These are phyloP conservation scores for Icerya purchasi DNA, from an alignment of 2,888 invertebrate species.

Conservation along the genomic window DNA sequence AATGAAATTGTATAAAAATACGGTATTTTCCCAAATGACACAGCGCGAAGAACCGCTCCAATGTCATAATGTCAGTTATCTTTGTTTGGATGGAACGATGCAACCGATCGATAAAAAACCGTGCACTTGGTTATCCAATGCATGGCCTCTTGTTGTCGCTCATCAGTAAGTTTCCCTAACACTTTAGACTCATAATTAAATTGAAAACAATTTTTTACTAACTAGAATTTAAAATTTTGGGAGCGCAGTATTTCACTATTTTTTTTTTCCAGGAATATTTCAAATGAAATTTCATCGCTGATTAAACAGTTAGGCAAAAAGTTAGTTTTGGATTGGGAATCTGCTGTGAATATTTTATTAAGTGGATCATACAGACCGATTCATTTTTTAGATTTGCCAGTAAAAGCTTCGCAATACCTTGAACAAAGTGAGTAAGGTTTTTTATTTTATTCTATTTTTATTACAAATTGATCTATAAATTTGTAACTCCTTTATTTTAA, in stretches of 20 bases:
- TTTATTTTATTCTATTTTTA: no score
- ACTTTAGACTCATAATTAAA: constrained; percentile 4
- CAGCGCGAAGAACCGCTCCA: no score
- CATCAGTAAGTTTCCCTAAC: constrained; percentile 19
- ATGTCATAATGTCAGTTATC: constrained; percentile 37
- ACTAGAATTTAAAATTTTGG: no score
- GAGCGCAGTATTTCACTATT: no score
- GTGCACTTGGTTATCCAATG: constrained; percentile 56
- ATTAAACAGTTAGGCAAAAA: neutral
- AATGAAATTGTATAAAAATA: no score
- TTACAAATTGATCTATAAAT: no score
- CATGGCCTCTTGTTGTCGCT: constrained; percentile 53
- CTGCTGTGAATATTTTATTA: constrained; percentile 12
- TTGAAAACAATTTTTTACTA: no score
- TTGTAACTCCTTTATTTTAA: no score
- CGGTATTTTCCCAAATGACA: no score
- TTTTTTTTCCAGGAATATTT: no score
- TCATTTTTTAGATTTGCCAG: constrained; percentile 18
- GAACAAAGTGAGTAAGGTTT: constrained; percentile 25
- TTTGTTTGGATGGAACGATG: constrained; percentile 54
- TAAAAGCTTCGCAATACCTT: constrained; percentile 44
- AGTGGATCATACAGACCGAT: constrained; percentile 11
- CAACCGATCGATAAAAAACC: constrained; percentile 36
- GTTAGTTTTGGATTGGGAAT: constrained; percentile 6
- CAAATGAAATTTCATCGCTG: neutral